phyloP scores from a whole-genome alignment of 1,140 invertebrate species.

The Conus betulinus region DNA sequence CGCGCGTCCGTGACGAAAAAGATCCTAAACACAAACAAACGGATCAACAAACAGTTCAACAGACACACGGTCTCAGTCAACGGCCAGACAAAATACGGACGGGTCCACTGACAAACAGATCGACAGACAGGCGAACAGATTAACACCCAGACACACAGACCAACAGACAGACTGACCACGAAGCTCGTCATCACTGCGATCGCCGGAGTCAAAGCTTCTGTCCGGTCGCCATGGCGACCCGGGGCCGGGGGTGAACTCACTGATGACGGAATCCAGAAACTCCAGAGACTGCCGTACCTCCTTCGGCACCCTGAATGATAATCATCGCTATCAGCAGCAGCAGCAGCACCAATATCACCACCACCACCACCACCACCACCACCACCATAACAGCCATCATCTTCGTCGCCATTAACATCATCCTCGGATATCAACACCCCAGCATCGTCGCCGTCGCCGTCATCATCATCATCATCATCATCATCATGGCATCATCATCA shows the following conservation, averaged over 20 bases:
- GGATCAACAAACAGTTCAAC: not conserved
- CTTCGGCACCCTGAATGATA: not conserved
- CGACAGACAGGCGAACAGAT: conserved; percentile 18
- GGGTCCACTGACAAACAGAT: not conserved
- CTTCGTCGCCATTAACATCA: not conserved
- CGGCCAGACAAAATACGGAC: no score
- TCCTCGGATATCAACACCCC: not conserved
- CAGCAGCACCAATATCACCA: not conserved
- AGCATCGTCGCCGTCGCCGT: not conserved
- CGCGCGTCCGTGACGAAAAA: no score
- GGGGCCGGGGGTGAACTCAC: not conserved
- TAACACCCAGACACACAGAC: conserved; percentile 10
- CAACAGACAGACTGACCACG: not conserved
- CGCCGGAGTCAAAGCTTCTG: conserved; percentile 3
- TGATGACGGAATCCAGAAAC: conserved; percentile 31
- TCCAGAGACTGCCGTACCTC: conserved; percentile 28
- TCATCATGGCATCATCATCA: not conserved
- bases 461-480: conserved; percentile 18
- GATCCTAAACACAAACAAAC: no score
- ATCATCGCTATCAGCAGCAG: not conserved
- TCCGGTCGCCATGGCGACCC: conserved; percentile 1
- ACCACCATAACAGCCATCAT: not conserved
- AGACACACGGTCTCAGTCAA: no score
- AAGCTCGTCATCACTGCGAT: conserved; percentile 7
- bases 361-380: no score